Base-by-base conservation (phyloP, 2,113 vertebrate genomes). In the Cisticola juncidis region DNA sequence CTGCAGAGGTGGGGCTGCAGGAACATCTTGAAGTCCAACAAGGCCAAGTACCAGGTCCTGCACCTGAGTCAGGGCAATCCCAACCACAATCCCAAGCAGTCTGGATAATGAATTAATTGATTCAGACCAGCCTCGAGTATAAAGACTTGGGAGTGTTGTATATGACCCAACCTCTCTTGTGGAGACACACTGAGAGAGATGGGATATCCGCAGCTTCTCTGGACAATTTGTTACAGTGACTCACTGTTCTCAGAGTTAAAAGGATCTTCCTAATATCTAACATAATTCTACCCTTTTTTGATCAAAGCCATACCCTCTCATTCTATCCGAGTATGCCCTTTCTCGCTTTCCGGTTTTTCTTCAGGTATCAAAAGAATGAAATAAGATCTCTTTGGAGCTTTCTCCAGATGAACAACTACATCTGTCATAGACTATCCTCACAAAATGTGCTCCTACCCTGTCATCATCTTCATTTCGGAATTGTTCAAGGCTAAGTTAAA, bases 1-100 rank as follows among this genome's bases (percentile, higher is more conserved):
- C 15, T 61, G n/a, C 24, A 47, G 12, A n/a, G 15, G 6, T 13
- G 12, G 10, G 8, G 11, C 19, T 20, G 15, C 1, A 0, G 28
- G 28, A n/a, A 40, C 2, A 0, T 31, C 5, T 31, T 5, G 1
- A 31, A 40, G 16, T 21, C 22, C 48, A 70, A 0, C 1, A 0
- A 70, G 73, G 28, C 23, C 19, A 61, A 28, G 15, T n/a, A 3
- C 11, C 31, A 50, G 17, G 13, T 35, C 16, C 35, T 66, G 20
- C 17, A 12, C 21, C 25, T 36, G 25, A 31, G 25, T 26, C 31
- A 36, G 11, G 21, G 31, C 4, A 35, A 50, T 31, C 21, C 25
- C 25, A 36, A 42, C 11, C 7, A 44, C 31, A 50, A 25, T 5
- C 12, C n/a, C n/a, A n/a, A n/a, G 24, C 12, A 58, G 35, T 4